Evolutionary conservation across 2,888 invertebrate genomes (phyloP).

Genomic region (Zele albiditarsus): DNA sequence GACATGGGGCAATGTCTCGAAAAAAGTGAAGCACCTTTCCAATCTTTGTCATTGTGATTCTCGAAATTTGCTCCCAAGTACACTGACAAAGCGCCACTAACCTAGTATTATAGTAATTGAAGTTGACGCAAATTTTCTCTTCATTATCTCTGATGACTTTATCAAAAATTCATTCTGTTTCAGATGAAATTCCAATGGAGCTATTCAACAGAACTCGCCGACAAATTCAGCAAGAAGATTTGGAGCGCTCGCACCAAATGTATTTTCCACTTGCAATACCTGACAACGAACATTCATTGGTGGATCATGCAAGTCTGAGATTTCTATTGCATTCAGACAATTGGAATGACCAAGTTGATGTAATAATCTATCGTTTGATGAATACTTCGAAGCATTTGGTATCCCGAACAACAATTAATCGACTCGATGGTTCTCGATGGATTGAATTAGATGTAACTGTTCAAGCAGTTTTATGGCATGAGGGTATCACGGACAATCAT

Average conservation of each 20-base stretch:
- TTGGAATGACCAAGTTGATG: constrained; percentile 49
- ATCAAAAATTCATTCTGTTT: neutral
- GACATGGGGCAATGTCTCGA: too few relatives aligned
- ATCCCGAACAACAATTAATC: constrained; percentile 65
- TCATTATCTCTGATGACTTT: neutral
- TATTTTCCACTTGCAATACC: constrained; percentile 60
- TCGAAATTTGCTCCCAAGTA: too few relatives aligned
- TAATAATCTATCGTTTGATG: constrained; percentile 56
- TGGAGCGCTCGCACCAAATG: constrained; percentile 24
- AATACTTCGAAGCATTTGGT: constrained; percentile 64
- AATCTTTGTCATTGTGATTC: too few relatives aligned
- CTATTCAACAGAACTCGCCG: neutral
- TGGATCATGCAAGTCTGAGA: constrained; percentile 74
- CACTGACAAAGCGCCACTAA: too few relatives aligned
- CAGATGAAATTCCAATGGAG: constrained; percentile 17
- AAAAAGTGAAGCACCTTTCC: too few relatives aligned
- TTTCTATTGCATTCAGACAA: constrained; percentile 64
- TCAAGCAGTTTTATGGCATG: constrained; percentile 74
- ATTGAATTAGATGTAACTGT: constrained; percentile 77
- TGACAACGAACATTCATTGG: constrained; percentile 50
- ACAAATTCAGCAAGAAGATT: neutral
- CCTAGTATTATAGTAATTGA: too few relatives aligned
- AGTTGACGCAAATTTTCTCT: too few relatives aligned
- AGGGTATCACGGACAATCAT: constrained; percentile 72
- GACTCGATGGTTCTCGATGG: constrained; percentile 75